Conservation (phyloP, 2,888 invertebrate species). For the Diarsia rubi region DNA sequence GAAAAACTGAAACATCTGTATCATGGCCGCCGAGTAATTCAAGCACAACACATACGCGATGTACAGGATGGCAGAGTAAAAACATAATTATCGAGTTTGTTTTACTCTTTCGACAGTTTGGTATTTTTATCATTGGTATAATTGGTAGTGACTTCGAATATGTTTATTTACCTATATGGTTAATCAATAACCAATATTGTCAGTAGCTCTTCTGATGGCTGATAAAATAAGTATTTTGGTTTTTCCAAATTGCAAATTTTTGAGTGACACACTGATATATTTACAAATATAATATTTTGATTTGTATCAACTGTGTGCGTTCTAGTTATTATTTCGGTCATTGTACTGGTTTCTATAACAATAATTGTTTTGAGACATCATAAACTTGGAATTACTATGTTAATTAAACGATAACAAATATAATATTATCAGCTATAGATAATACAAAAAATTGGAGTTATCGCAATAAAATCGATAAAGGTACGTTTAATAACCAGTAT, state of each 20-base stretch:
- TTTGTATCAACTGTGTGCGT: neutral
- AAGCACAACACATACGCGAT: conserved; percentile 9
- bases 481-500: conserved; percentile 25
- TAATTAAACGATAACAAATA: conserved; percentile 6
- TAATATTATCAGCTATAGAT: neutral
- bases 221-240: neutral
- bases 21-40: neutral
- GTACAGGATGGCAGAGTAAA: neutral
- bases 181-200: neutral
- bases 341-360: neutral
- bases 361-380: neutral
- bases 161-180: neutral
- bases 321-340: neutral
- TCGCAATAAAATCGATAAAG: conserved; percentile 16
- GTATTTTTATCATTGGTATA: neutral
- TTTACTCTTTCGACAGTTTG: neutral
- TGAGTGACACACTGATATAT: neutral
- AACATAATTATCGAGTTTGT: neutral
- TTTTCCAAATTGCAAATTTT: neutral
- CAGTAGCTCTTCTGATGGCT: neutral
- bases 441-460: neutral
- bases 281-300: neutral
- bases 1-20: neutral
- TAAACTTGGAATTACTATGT: neutral
- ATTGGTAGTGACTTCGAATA: neutral